phyloP scores from a whole-genome alignment of 1,140 invertebrate species.

The Aporrectodea caliginosa region DNA sequence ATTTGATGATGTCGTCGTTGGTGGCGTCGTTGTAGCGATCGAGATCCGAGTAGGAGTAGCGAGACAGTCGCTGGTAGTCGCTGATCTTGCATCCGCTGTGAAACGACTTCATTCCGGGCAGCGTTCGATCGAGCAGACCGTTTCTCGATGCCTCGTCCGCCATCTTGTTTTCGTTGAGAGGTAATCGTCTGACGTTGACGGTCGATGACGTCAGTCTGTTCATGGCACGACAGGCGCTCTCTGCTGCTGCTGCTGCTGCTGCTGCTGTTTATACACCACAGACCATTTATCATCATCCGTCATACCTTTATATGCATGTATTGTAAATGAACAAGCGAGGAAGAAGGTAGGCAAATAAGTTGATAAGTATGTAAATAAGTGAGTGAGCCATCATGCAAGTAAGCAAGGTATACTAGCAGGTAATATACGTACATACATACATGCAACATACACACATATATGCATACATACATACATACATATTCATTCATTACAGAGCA shows the following conservation, averaged over 20 bases:
- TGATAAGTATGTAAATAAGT: no score
- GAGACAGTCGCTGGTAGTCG: background rate
- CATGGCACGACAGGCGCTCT: background rate
- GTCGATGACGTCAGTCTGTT: background rate
- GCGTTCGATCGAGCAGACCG: background rate
- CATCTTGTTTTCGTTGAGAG: background rate
- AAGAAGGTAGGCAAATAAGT: no score
- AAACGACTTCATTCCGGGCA: background rate
- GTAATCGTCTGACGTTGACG: background rate
- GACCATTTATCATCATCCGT: no score
- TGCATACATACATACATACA: conserved; percentile 24
- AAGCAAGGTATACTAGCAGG: background rate
- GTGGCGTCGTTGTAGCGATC: background rate
- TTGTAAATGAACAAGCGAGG: no score
- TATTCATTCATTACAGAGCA: background rate
- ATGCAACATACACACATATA: no score
- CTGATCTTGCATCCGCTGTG: background rate
- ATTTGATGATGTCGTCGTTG: background rate
- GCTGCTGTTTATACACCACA: no score
- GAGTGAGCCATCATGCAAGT: background rate
- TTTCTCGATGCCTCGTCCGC: background rate
- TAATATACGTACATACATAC: conserved; percentile 19
- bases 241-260: no score
- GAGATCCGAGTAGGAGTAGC: background rate
- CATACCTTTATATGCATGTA: no score